Evolutionary conservation across 1,140 invertebrate species (phyloP).

Genomic region (Apis mellifera): Amel_HAv3.1 CM009932.2:15057001-15057500

Average conservation of each 20-base stretch:
- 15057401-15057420: neutral
- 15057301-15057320: constrained; percentile 30
- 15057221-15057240: neutral
- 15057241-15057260: neutral
- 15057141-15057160: too few relatives aligned
- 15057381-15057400: neutral
- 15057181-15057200: too few relatives aligned
- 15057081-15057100: neutral
- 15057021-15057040: neutral
- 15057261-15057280: constrained; percentile 10
- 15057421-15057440: neutral
- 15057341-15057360: constrained; percentile 42
- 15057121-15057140: too few relatives aligned
- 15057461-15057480: neutral
- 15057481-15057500: neutral
- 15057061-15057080: too few relatives aligned
- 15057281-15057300: neutral
- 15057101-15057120: too few relatives aligned
- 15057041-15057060: too few relatives aligned
- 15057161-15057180: too few relatives aligned
- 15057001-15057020: too few relatives aligned
- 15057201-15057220: neutral
- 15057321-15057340: constrained; percentile 26
- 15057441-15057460: neutral
- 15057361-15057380: constrained; percentile 2